These are phyloP conservation scores for Urocynchramus pylzowi DNA, from an alignment of 2,113 vertebrate genomes.

Conservation along the genomic window DNA sequence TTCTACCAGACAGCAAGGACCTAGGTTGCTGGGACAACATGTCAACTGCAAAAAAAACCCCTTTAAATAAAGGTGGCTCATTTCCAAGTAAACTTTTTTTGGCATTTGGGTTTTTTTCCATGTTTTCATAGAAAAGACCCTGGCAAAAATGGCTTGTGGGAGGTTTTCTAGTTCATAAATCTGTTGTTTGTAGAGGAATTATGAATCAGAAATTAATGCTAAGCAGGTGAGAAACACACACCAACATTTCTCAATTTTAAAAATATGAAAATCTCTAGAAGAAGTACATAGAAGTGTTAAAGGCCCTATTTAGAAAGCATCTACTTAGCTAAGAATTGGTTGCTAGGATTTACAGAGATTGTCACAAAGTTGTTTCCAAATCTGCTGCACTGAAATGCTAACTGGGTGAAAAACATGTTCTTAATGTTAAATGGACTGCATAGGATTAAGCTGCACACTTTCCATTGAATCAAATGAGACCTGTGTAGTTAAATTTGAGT, in stretches of 20 bases:
- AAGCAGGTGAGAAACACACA: conserved; percentile 37
- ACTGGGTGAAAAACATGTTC: conserved; percentile 41
- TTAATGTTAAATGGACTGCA: conserved; percentile 39
- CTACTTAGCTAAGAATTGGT: conserved; percentile 33
- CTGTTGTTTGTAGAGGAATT: conserved; percentile 56
- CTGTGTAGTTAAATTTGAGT: neutral
- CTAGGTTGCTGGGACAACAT: conserved; percentile 73
- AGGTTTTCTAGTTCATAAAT: conserved; percentile 64
- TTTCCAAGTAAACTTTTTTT: conserved; percentile 60
- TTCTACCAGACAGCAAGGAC: conserved; percentile 64
- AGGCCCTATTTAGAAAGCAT: conserved; percentile 26
- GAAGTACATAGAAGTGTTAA: neutral
- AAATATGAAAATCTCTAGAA: conserved; percentile 11
- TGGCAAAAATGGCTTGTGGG: conserved; percentile 16
- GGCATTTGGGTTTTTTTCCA: neutral
- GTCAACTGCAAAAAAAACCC: neutral
- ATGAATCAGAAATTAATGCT: conserved; percentile 24
- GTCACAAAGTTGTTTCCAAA: conserved; percentile 63
- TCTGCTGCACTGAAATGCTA: conserved; percentile 24
- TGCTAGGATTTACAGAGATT: conserved; percentile 65
- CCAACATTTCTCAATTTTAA: neutral
- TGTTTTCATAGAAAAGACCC: conserved; percentile 20
- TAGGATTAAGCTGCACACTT: conserved; percentile 34
- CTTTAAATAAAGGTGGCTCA: conserved; percentile 73
- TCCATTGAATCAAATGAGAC: neutral